Evolutionary conservation across 1,140 invertebrate species (phyloP).

Genomic region (Teleopsis dalmanni): DNA sequence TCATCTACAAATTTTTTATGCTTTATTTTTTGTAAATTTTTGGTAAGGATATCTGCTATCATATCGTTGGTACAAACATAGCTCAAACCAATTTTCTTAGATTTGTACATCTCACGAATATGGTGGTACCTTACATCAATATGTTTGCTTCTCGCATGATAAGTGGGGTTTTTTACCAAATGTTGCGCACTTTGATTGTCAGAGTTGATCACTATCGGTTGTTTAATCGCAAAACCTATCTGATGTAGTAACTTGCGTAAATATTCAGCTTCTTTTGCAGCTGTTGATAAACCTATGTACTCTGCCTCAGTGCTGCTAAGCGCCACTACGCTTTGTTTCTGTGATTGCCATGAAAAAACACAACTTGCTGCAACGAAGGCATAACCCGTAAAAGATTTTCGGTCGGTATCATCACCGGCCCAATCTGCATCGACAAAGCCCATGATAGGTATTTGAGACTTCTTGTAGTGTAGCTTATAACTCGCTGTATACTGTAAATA

Average conservation of each 20-base stretch:
- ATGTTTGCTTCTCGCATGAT: neutral
- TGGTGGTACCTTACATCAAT: neutral
- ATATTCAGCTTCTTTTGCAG: slow-evolving; percentile 40
- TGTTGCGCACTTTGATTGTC: neutral
- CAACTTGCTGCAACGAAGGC: slow-evolving; percentile 22
- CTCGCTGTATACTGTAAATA: slow-evolving; percentile 37
- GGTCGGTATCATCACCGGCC: slow-evolving; percentile 26
- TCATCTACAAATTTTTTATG: too few species aligned
- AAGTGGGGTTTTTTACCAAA: neutral
- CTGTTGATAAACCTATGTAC: slow-evolving; percentile 42
- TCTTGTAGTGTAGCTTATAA: slow-evolving; percentile 11
- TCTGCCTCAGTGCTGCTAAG: slow-evolving; percentile 31
- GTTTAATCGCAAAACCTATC: too few species aligned
- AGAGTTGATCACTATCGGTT: neutral
- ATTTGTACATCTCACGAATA: neutral
- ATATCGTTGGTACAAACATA: neutral
- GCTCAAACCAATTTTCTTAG: neutral
- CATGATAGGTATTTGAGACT: neutral
- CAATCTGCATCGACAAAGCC: slow-evolving; percentile 30
- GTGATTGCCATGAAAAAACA: slow-evolving; percentile 38
- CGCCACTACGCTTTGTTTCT: slow-evolving; percentile 33
- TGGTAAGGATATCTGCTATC: neutral
- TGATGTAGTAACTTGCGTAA: slow-evolving; percentile 20
- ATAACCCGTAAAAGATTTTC: slow-evolving; percentile 30
- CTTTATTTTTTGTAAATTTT: too few species aligned